A percentile compares a stretch with the other conserved stretches of the same genome.
Evolutionary conservation across 2,888 invertebrate genomes (phyloP).

Genomic region (Hypomecis punctinalis): DNA sequence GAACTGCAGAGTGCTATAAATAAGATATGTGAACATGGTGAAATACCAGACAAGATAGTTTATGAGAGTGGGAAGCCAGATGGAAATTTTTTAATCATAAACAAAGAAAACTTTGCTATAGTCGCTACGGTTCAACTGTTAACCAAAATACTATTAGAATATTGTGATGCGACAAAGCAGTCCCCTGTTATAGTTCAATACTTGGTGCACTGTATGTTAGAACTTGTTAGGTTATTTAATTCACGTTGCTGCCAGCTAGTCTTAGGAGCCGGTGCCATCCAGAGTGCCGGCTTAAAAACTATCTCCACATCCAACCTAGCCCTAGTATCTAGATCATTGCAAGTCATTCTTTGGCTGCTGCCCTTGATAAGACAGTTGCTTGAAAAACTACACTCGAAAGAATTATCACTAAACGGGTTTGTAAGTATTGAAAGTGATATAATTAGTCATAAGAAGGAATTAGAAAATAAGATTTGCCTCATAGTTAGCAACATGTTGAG

Average conservation of each 20-base stretch:
- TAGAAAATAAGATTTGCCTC: slow-evolving; percentile 95
- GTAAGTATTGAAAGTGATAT: slow-evolving; percentile 92
- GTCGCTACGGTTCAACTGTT: slow-evolving; percentile 94
- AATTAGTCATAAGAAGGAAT: slow-evolving; percentile 95
- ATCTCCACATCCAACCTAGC: slow-evolving; percentile 98
- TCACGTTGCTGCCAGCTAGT: slow-evolving; percentile 96
- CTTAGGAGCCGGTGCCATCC: slow-evolving; percentile 97
- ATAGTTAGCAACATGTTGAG: slow-evolving; percentile 95
- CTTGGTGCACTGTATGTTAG: slow-evolving; percentile 93
- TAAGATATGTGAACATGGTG: slow-evolving; percentile 85
- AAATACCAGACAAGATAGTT: slow-evolving; percentile 71
- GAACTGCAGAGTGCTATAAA: slow-evolving; percentile 95
- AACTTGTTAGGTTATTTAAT: slow-evolving; percentile 94
- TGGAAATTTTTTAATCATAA: slow-evolving; percentile 86
- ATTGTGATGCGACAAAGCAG: slow-evolving; percentile 92
- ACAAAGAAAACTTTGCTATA: slow-evolving; percentile 90
- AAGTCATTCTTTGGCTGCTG: slow-evolving; percentile 92
- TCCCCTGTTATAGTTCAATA: slow-evolving; percentile 92
- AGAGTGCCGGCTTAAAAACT: slow-evolving; percentile 96
- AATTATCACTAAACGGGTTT: slow-evolving; percentile 82
- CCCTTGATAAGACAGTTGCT: slow-evolving; percentile 90
- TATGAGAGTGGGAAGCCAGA: slow-evolving; percentile 76
- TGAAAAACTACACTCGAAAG: slow-evolving; percentile 84
- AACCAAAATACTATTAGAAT: slow-evolving; percentile 96
- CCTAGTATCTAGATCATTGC: slow-evolving; percentile 92